A percentile compares a stretch with the other conserved stretches of the same genome.
Conservation (phyloP, 2,888 invertebrate genomes). For the Hydroisotoma schaefferi region DNA sequence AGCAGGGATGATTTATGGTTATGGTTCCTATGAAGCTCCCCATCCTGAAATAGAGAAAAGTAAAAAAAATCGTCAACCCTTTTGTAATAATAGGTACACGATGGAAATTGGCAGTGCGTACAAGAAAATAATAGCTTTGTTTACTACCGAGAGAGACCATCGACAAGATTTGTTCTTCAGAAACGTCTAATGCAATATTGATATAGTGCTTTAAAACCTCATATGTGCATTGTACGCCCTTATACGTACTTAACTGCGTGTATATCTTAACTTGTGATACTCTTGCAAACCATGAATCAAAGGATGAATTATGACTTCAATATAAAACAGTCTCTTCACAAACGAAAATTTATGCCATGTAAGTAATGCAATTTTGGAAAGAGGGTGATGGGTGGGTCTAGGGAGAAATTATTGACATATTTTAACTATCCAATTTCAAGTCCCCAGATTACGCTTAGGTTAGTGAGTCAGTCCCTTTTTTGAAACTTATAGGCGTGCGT, state of each 20-base stretch:
- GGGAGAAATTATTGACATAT: no score
- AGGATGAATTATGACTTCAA: no score
- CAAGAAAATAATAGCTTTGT: slow-evolving; percentile 16
- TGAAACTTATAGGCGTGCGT: no score
- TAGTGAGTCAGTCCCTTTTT: no score
- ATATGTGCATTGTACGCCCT: neutral
- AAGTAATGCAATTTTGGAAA: no score
- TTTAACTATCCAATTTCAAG: no score
- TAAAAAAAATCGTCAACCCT: neutral
- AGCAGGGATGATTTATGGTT: slow-evolving; percentile 35
- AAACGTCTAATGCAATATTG: neutral
- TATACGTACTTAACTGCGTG: neutral
- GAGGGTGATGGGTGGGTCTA: no score
- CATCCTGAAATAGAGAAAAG: slow-evolving; percentile 29
- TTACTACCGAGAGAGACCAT: slow-evolving; percentile 1
- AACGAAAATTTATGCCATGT: no score
- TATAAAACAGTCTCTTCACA: no score
- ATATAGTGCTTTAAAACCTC: neutral
- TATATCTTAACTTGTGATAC: neutral
- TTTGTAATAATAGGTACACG: slow-evolving; percentile 4
- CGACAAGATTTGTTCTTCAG: neutral
- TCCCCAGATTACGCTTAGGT: no score
- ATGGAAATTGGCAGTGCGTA: neutral
- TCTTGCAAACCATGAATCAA: no score
- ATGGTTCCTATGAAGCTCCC: slow-evolving; percentile 44